Conservation (phyloP, 1,140 invertebrate genomes). For the Nebria ingens region DNA sequence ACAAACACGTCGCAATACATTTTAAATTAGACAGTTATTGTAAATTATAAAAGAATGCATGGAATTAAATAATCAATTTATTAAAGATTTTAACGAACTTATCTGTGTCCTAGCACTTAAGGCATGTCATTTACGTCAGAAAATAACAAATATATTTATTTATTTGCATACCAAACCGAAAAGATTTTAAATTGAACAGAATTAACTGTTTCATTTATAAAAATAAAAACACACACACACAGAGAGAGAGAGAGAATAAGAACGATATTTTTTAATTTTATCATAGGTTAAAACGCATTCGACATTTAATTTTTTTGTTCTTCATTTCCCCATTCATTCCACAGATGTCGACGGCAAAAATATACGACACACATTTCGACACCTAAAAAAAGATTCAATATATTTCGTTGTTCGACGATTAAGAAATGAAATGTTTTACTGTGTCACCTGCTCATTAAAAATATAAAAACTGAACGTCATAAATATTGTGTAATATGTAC, state of each 20-base stretch:
- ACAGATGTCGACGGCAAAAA: constrained; percentile 7
- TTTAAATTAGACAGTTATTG: too few relatives aligned
- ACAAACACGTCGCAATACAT: too few relatives aligned
- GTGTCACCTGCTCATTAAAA: constrained; percentile 8
- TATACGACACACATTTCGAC: constrained; percentile 6
- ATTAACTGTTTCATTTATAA: background rate
- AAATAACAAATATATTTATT: background rate
- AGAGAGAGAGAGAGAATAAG: too few relatives aligned
- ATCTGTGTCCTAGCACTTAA: too few relatives aligned
- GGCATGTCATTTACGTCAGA: too few relatives aligned
- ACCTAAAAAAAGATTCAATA: constrained; percentile 5
- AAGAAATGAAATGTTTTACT: background rate
- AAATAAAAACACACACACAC: too few relatives aligned
- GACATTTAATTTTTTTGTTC: background rate
- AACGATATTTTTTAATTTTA: too few relatives aligned
- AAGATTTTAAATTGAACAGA: background rate
- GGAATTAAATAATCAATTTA: too few relatives aligned
- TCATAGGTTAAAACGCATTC: background rate
- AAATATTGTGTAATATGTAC: too few relatives aligned
- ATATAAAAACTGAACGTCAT: too few relatives aligned
- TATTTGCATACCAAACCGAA: background rate
- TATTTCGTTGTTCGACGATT: constrained; percentile 7
- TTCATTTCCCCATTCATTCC: background rate
- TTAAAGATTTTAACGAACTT: too few relatives aligned
- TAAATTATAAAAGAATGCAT: too few relatives aligned